phyloP scores from a whole-genome alignment of 2,888 invertebrate species.

The Lasioglossum oenotherae region DNA sequence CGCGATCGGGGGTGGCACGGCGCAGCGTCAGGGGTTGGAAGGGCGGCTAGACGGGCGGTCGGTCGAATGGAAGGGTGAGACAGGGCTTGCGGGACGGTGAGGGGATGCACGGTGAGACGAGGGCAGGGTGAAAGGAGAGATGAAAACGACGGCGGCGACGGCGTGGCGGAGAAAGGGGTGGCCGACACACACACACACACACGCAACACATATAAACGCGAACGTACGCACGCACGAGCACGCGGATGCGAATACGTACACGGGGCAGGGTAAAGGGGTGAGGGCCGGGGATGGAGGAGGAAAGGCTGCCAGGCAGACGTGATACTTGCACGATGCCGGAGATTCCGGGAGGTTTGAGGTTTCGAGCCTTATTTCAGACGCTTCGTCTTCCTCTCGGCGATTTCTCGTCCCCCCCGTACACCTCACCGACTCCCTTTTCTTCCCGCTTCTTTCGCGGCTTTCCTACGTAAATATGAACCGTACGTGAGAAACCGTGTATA shows the following conservation, averaged over 20 bases:
- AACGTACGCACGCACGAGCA: neutral
- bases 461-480: conserved; percentile 48
- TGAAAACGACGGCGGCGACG: conserved; percentile 70
- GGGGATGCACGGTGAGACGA: conserved; percentile 45
- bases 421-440: conserved; percentile 25
- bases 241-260: neutral
- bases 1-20: conserved; percentile 60
- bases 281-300: conserved; percentile 17
- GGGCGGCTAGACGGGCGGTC: conserved; percentile 66
- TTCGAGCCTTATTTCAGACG: conserved; percentile 69
- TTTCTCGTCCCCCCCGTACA: conserved; percentile 30
- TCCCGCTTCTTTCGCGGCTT: conserved; percentile 21
- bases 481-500: conserved; percentile 29
- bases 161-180: conserved; percentile 59
- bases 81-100: conserved; percentile 16
- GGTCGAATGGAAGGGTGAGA: conserved; percentile 63
- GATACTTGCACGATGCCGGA: conserved; percentile 68
- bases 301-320: conserved; percentile 62
- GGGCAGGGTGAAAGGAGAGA: conserved; percentile 70
- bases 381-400: conserved; percentile 64
- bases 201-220: neutral
- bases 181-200: conserved; percentile 23
- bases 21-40: conserved; percentile 55
- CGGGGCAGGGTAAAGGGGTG: conserved; percentile 27
- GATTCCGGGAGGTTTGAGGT: conserved; percentile 72